phyloP scores from a whole-genome alignment of 92 coral and sea anemone species.

The Phymanthus crucifer region DNA sequence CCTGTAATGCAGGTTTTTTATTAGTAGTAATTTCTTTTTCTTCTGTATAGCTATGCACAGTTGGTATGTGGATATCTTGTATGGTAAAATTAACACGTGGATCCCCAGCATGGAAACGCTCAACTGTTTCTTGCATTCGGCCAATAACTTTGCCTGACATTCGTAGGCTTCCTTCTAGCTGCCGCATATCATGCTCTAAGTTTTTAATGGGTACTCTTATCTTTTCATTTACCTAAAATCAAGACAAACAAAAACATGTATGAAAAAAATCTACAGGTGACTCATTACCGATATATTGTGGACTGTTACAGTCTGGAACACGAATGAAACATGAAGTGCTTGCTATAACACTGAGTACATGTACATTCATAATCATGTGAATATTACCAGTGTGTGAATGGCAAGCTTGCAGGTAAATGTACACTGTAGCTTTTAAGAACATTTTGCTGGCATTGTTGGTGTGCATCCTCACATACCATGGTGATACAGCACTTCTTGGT shows the following conservation, averaged over 20 bases:
- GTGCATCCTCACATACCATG: too few relatives aligned
- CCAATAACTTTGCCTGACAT: conserved; percentile 86
- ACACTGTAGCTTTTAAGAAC: too few relatives aligned
- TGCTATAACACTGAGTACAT: too few relatives aligned
- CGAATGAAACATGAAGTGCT: too few relatives aligned
- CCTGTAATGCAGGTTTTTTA: conserved; percentile 20
- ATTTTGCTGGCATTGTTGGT: too few relatives aligned
- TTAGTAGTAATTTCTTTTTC: conserved; percentile 3
- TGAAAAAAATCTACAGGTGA: too few relatives aligned
- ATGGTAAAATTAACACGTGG: conserved; percentile 6
- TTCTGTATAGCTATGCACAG: conserved; percentile 19
- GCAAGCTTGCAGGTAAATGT: too few relatives aligned
- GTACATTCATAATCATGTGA: too few relatives aligned
- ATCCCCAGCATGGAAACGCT: conserved; percentile 36
- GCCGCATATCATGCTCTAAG: conserved; percentile 82
- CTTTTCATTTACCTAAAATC: conserved; percentile 56
- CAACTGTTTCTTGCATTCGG: conserved; percentile 61
- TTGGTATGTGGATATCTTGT: conserved; percentile 18
- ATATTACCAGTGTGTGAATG: too few relatives aligned
- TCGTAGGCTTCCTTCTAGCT: conserved; percentile 69
- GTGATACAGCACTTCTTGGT: not conserved
- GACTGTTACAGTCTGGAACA: too few relatives aligned
- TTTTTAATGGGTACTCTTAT: conserved; percentile 72
- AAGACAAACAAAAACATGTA: too few relatives aligned
- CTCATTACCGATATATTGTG: too few relatives aligned